Evolutionary conservation across 1,140 invertebrate genomes (phyloP).

Genomic region (Pteromalus puparum): DNA sequence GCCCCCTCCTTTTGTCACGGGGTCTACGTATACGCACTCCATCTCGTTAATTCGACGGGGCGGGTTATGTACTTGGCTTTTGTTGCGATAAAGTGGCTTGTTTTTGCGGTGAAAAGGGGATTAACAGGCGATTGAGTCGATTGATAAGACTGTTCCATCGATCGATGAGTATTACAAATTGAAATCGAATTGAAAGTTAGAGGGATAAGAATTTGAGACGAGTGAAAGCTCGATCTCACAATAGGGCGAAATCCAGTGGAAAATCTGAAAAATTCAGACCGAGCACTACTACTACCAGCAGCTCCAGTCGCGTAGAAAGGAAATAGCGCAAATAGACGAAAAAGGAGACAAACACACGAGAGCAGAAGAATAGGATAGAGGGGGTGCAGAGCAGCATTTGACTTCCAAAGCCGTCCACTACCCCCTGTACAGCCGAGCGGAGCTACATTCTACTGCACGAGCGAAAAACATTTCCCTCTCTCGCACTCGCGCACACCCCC

Average conservation of each 20-base stretch:
- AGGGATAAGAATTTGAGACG: too few relatives aligned
- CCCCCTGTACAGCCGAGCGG: constrained; percentile 24
- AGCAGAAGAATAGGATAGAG: background rate
- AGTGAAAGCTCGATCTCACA: too few relatives aligned
- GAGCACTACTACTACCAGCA: too few relatives aligned
- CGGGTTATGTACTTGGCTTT: background rate
- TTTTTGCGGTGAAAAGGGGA: too few relatives aligned
- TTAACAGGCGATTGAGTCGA: too few relatives aligned
- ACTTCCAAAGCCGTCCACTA: constrained; percentile 48
- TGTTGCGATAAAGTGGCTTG: background rate
- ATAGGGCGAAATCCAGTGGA: too few relatives aligned
- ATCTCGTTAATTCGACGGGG: background rate
- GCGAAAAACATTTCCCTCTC: constrained; percentile 62
- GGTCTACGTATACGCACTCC: background rate
- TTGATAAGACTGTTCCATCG: too few relatives aligned
- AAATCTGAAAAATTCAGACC: too few relatives aligned
- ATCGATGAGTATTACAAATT: too few relatives aligned
- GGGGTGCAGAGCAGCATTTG: background rate
- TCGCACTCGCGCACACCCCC: constrained; percentile 14
- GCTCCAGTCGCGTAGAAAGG: background rate
- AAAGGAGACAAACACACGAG: background rate
- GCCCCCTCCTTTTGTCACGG: background rate
- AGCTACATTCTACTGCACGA: constrained; percentile 57
- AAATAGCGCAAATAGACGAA: background rate
- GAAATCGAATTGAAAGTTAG: too few relatives aligned